phyloP scores from a whole-genome alignment of 2,113 vertebrate species.

The Saguinus midas region DNA sequence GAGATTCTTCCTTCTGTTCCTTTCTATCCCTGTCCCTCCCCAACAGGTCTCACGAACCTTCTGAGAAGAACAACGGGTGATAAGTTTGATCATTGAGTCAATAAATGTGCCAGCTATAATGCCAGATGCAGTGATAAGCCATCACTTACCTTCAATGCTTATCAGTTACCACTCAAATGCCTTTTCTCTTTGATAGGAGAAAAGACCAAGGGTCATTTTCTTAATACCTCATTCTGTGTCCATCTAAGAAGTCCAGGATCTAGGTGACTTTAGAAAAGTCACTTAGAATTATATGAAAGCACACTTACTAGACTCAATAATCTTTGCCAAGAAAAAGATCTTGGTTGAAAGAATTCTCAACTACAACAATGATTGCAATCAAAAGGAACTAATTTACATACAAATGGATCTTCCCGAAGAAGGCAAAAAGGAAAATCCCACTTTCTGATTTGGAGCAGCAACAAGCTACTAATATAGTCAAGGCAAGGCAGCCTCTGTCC shows the following conservation, averaged over 20 bases:
- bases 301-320: neutral
- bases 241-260: neutral
- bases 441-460: conserved; percentile 25
- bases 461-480: neutral
- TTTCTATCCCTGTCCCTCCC: neutral
- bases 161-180: neutral
- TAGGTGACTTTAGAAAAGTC: neutral
- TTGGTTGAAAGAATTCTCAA: conserved; percentile 28
- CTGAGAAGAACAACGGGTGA: neutral
- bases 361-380: neutral
- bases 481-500: neutral
- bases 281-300: conserved; percentile 34
- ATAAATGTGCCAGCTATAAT: neutral
- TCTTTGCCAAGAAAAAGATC: conserved; percentile 43
- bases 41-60: neutral
- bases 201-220: conserved; percentile 35
- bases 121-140: neutral
- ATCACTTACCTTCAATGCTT: neutral
- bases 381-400: conserved; percentile 42
- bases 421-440: conserved; percentile 50
- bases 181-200: conserved; percentile 23
- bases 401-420: conserved; percentile 35
- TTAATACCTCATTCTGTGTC: neutral
- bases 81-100: neutral
- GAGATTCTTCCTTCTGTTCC: neutral